phyloP scores from a whole-genome alignment of 2,113 vertebrate genomes.

The Tretioscincus oriximinensis region DNA sequence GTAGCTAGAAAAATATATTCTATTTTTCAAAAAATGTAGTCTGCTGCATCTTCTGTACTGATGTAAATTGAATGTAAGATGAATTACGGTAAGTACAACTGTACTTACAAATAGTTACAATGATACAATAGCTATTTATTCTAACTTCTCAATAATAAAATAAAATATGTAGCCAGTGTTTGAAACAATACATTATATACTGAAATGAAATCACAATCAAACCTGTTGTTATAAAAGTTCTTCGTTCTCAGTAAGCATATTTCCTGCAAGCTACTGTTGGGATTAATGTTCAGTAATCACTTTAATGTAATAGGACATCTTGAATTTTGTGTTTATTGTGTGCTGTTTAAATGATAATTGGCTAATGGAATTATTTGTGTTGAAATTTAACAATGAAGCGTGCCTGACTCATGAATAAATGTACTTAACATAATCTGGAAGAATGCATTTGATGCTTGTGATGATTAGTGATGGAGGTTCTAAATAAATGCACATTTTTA shows the following conservation, averaged over 20 bases:
- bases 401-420: not conserved
- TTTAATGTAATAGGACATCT: conserved; percentile 20
- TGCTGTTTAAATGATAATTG: conserved; percentile 42
- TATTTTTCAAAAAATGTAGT: rapidly evolving
- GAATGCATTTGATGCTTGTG: not conserved
- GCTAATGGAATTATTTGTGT: conserved; percentile 34
- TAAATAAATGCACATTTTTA: conserved; percentile 2
- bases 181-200: too few species aligned
- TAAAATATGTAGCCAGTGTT: not conserved
- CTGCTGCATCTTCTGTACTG: conserved; percentile 26
- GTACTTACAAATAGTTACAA: not conserved
- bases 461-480: not conserved
- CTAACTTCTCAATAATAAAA: conserved; percentile 17
- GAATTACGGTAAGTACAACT: not conserved
- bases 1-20: conserved; percentile 32
- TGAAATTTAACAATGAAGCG: conserved; percentile 8
- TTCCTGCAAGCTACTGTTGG: conserved; percentile 27
- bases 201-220: not conserved
- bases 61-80: conserved; percentile 16
- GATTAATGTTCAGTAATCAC: conserved; percentile 30
- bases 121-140: conserved; percentile 23
- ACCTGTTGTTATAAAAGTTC: not conserved
- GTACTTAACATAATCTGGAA: conserved; percentile 6
- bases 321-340: conserved; percentile 29
- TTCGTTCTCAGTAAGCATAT: conserved; percentile 49